Base-by-base conservation (phyloP, 2,113 vertebrate species). In the Labeo catla region DNA sequence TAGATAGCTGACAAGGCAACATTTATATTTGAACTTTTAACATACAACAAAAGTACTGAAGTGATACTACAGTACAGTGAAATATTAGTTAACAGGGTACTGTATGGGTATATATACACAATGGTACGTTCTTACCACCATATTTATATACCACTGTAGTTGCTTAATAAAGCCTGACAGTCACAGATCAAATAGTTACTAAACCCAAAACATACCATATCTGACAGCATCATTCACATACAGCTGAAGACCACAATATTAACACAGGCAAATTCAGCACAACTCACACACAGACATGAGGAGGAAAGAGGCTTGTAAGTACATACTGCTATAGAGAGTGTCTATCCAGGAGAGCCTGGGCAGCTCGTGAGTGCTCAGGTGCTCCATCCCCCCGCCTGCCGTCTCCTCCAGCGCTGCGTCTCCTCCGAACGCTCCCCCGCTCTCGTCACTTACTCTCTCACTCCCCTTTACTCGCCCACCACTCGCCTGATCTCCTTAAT, bases 321-420 rank as follows among this genome's bases (percentile, higher is more conserved):
- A 98, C 98, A 70, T 98, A 98, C 97, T 98, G 97, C 97, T 97
- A 92, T 99, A 99, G 87, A 99, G 97, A 61, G 98, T 98, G 96
- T 99, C 97, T 92, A 99, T 98, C 97, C 97, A 98, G 92, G 98
- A 99, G 91, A 99, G 98, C 90, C 97, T 95, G 88, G 98, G 97
- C 92, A 97, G 95, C 92, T 96, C 97, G 81, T 93, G 97, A 90
- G 97, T 95, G 94, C 97, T 99, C 88, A 98, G 95, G 86, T 96
- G 98, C 94, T 99, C 98, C 98, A 99, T 99, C 92, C 94, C 95
- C 88, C 78, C 72, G 76, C 65, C 88, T 83, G 91, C 89, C 9
- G 87, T 61, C 72, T 88, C 83, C 83, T 89, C 87, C 86, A 87
- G 77, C 57, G 78, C 66, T 80, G 77, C 66, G 16, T 81, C 81